These are phyloP conservation scores for Ganaspis sp. DNA, from an alignment of 1,140 invertebrate genomes.

Conservation along the genomic window DNA sequence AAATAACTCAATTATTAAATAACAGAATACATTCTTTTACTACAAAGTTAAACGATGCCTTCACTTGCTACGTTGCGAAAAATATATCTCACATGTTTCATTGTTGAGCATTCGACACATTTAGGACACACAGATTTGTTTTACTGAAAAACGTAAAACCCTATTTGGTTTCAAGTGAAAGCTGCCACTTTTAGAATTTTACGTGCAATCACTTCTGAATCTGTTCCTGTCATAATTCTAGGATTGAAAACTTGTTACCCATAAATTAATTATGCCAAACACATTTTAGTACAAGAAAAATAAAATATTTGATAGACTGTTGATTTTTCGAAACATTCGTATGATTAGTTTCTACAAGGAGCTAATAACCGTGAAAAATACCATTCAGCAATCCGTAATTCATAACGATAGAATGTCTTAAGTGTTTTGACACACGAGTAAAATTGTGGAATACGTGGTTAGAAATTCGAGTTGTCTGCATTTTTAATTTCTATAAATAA, in stretches of 20 bases:
- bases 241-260: background rate
- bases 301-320: too few species aligned
- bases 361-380: too few species aligned
- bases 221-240: background rate
- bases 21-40: too few species aligned
- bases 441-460: background rate
- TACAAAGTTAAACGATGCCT: too few species aligned
- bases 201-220: background rate
- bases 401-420: too few species aligned
- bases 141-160: constrained; percentile 8
- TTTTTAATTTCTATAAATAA: constrained; percentile 25
- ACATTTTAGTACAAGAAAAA: too few species aligned
- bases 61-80: background rate
- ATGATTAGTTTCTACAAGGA: too few species aligned
- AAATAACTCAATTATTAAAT: too few species aligned
- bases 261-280: background rate
- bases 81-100: background rate
- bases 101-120: background rate
- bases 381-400: too few species aligned
- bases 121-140: background rate
- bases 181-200: constrained; percentile 8
- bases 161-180: constrained; percentile 23
- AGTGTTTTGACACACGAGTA: too few species aligned
- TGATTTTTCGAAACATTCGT: too few species aligned
- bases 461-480: background rate